These are phyloP conservation scores for Orius laevigatus DNA, from an alignment of 1,140 invertebrate species.

Conservation along the genomic window DNA sequence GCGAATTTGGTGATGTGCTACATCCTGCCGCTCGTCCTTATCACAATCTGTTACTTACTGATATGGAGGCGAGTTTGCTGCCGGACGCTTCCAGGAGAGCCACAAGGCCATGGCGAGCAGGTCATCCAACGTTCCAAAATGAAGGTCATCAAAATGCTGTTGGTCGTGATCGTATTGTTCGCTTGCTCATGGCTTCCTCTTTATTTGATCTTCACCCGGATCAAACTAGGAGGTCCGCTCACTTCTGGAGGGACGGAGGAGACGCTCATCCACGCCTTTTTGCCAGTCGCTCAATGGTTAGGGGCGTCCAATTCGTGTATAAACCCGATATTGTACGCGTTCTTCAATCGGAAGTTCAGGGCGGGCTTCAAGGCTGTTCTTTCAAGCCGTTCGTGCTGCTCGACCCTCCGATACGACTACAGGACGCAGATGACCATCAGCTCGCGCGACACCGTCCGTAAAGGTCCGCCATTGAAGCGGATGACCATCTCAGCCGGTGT, in stretches of 20 bases:
- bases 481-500: constrained; percentile 18
- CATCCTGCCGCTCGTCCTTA: constrained; percentile 33
- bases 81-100: constrained; percentile 24
- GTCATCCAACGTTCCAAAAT: constrained; percentile 22
- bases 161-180: constrained; percentile 43
- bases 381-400: constrained; percentile 26
- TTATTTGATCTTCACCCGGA: constrained; percentile 33
- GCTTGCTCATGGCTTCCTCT: constrained; percentile 47
- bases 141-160: constrained; percentile 45
- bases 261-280: constrained; percentile 27
- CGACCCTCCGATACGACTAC: constrained; percentile 17
- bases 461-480: constrained; percentile 10
- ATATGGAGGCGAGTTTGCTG: constrained; percentile 32
- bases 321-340: constrained; percentile 42
- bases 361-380: constrained; percentile 37
- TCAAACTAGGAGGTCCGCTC: constrained; percentile 27
- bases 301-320: constrained; percentile 35
- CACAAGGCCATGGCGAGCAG: constrained; percentile 20
- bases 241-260: constrained; percentile 21
- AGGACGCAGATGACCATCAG: constrained; percentile 12
- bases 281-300: constrained; percentile 47
- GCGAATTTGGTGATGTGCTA: constrained; percentile 41
- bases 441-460: constrained; percentile 1
- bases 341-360: constrained; percentile 47
- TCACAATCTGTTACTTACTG: constrained; percentile 36